Evolutionary conservation across 2,888 invertebrate species (phyloP), one percentile per base, ranked within the genome.

Genomic region (Cinara cedri): DNA sequence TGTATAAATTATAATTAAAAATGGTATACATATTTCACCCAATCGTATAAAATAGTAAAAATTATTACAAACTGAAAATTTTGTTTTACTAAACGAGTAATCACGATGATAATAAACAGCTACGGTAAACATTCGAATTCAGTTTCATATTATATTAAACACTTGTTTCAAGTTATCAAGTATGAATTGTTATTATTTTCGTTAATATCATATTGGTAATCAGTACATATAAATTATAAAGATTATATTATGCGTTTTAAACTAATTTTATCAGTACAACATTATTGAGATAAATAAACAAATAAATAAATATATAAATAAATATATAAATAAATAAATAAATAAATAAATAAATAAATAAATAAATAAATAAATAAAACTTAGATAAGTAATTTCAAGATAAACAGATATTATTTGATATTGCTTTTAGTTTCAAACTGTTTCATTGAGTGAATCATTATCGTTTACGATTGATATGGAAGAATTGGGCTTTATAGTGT

Each of bases 401-500:
- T 46, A n/a, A 68, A 68, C 34, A 34, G 51, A 8, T 34, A 54
- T 42, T 19, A 26, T 71, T 71, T 71, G 71, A 54, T 63, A 54
- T 24, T 54, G 51, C 26, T 24, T 49, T 49, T 24, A 0, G n/a
- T 70, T 42, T 34, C 34, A 78, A 70, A 70, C 70, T 49, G 78
- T 70, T 70, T 78, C 78, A 19, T 78, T 78, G 4, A 78, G 62
- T 2, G 60, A 9, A 16, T 78, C 78, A 11, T 78, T 78, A 60
- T 78, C 78, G 13, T 51, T 78, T 1, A 19, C n/a, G 60, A 60
- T 8, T 6, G 62, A 16, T 62, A 62, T 78, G 10, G 70, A 19
- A 14, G 78, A 70, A 70, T 42, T 75, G 3, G 68, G 51, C 49
- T 78, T 78, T 42, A 51, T 78, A 51, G 78, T 70, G n/a, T 78